Percentiles rank a stretch among this genome's conserved stretches.
Evolutionary conservation across 2,113 vertebrate species (phyloP).

Genomic region (Solea senegalensis): DNA sequence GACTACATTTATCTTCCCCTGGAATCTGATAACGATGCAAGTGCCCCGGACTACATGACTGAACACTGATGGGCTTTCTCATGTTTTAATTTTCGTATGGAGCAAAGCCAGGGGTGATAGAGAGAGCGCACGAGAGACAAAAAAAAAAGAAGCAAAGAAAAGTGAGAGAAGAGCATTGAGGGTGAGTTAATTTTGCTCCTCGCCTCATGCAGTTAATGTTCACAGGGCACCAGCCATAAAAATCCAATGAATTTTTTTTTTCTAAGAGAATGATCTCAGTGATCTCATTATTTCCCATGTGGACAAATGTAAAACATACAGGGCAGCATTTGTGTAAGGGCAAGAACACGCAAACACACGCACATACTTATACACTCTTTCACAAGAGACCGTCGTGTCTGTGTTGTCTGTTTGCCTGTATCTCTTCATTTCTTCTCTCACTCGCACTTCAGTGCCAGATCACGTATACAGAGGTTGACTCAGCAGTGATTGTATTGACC

Average conservation of each 20-base stretch:
- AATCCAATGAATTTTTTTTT: slow-evolving; percentile 28
- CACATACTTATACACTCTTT: neutral
- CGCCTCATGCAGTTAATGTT: slow-evolving; percentile 47
- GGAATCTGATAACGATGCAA: slow-evolving; percentile 3
- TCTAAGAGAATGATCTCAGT: slow-evolving; percentile 55
- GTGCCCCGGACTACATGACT: slow-evolving; percentile 14
- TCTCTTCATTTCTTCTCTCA: neutral
- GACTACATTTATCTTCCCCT: neutral
- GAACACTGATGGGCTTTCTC: slow-evolving; percentile 23
- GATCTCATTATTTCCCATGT: slow-evolving; percentile 65
- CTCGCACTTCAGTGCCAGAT: slow-evolving; percentile 18
- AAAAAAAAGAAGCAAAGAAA: neutral
- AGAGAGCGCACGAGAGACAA: neutral
- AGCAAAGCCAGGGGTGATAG: slow-evolving; percentile 17
- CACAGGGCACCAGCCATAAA: slow-evolving; percentile 24
- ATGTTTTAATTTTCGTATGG: slow-evolving; percentile 31
- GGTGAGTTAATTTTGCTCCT: slow-evolving; percentile 30
- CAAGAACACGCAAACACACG: slow-evolving; percentile 10
- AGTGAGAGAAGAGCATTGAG: neutral
- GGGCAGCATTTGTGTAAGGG: slow-evolving; percentile 33
- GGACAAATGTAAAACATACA: slow-evolving; percentile 43
- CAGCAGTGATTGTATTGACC: slow-evolving; percentile 56
- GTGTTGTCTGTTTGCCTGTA: slow-evolving; percentile 4
- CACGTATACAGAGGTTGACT: slow-evolving; percentile 27
- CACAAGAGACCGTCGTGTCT: slow-evolving; percentile 13